Conservation (phyloP, 2,113 vertebrate species). For the Eclectus roratus region DNA sequence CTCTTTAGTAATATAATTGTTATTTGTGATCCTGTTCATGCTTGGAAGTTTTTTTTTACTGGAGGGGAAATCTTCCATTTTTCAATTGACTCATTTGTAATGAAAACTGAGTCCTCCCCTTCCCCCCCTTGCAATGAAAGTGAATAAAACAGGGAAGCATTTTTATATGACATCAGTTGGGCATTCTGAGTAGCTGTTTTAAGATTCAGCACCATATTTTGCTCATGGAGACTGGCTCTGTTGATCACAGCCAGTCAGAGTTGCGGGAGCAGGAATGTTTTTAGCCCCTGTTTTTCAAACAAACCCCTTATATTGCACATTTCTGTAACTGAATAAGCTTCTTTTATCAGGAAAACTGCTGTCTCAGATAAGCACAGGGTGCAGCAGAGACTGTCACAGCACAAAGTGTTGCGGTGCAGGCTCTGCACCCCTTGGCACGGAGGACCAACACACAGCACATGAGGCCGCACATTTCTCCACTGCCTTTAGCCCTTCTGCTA, state of each 20-base stretch:
- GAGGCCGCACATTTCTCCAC: accelerated
- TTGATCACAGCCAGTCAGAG: accelerated
- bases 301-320: background rate
- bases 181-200: background rate
- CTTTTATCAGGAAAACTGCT: background rate
- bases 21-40: background rate
- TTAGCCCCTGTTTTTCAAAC: background rate
- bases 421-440: background rate
- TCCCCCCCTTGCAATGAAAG: background rate
- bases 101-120: background rate
- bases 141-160: background rate
- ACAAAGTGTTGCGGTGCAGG: accelerated
- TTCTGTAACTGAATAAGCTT: background rate
- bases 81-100: background rate
- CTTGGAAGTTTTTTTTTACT: slow-evolving; percentile 6
- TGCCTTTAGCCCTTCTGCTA: background rate
- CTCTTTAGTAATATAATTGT: slow-evolving; percentile 14
- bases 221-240: background rate
- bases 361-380: accelerated
- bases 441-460: background rate
- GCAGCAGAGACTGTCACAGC: background rate
- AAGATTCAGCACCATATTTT: background rate
- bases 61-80: slow-evolving; percentile 17
- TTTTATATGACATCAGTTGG: background rate
- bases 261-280: background rate